These are phyloP conservation scores for Poeciliopsis infans DNA, from an alignment of 2,797 vertebrate genomes.

Conservation along the genomic window DNA sequence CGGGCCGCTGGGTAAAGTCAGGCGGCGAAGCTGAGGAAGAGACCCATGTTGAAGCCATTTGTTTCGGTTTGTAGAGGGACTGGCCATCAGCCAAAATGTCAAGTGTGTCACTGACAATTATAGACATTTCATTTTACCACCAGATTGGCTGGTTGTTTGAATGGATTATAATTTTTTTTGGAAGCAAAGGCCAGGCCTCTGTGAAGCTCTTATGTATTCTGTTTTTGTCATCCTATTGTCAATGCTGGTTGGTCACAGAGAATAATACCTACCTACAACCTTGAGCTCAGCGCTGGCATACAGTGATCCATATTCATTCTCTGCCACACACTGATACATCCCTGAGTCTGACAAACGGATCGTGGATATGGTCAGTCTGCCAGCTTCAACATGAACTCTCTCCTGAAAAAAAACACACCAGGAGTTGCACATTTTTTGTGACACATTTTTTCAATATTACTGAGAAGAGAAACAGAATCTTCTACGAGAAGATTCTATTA, in stretches of 20 bases:
- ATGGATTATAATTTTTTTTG: conserved; percentile 41
- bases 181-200: conserved; percentile 16
- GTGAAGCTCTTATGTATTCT: conserved; percentile 9
- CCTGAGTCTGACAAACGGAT: conserved; percentile 78
- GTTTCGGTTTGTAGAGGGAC: conserved; percentile 32
- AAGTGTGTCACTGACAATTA: conserved; percentile 56
- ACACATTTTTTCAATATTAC: neutral
- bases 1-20: conserved; percentile 83
- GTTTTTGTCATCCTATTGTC: conserved; percentile 21
- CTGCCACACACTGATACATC: conserved; percentile 84
- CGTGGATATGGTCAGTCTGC: conserved; percentile 73
- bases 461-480: neutral
- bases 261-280: conserved; percentile 77
- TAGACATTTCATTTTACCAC: conserved; percentile 28
- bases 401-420: conserved; percentile 54
- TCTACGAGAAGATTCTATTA: neutral
- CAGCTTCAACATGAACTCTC: conserved; percentile 70
- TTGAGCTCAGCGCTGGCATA: conserved; percentile 83
- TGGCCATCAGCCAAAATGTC: conserved; percentile 53
- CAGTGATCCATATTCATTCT: conserved; percentile 74
- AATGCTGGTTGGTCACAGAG: conserved; percentile 11
- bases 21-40: conserved; percentile 83
- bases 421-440: neutral
- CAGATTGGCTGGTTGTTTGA: conserved; percentile 33
- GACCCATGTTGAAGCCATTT: conserved; percentile 40